Percentiles rank a stretch among this genome's conserved stretches.
phyloP scores from a whole-genome alignment of 2,888 invertebrate species.

The Blastobasis lacticolella region DNA sequence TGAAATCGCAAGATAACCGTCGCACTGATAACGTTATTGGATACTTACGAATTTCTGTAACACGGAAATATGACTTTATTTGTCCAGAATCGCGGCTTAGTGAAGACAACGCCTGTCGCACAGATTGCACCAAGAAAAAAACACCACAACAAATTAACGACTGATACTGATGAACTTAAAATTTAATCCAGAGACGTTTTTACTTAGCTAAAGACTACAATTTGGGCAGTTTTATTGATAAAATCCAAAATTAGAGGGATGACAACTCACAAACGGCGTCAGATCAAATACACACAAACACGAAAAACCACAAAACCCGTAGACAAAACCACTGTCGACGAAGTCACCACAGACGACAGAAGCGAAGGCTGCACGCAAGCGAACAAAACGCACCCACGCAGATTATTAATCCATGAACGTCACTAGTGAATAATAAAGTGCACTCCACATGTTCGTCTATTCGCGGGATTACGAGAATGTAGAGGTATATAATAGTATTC shows the following conservation, averaged over 20 bases:
- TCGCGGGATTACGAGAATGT: too few relatives aligned
- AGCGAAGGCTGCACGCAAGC: too few relatives aligned
- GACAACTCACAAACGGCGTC: constrained; percentile 64
- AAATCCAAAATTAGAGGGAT: constrained; percentile 64
- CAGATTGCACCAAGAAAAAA: constrained; percentile 31
- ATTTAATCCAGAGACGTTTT: constrained; percentile 22
- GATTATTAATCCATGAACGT: too few relatives aligned
- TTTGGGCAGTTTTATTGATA: constrained; percentile 67
- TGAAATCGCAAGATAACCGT: constrained; percentile 48
- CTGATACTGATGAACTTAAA: constrained; percentile 7
- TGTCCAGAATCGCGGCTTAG: constrained; percentile 17
- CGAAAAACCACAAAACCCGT: constrained; percentile 44
- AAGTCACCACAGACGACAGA: too few relatives aligned
- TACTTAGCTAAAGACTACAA: constrained; percentile 64
- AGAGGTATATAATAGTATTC: too few relatives aligned
- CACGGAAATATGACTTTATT: constrained; percentile 8
- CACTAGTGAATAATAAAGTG: too few relatives aligned
- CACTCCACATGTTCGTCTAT: too few relatives aligned
- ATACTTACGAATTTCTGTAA: too few relatives aligned
- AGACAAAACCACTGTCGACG: too few relatives aligned
- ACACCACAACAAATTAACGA: constrained; percentile 12
- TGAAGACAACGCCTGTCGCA: constrained; percentile 62
- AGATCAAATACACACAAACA: constrained; percentile 64
- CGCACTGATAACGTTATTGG: constrained; percentile 36
- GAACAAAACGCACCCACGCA: constrained; percentile 42